Evolutionary conservation across 2,113 vertebrate species (phyloP).

Genomic region (Dendropsophus ebraccatus): DNA sequence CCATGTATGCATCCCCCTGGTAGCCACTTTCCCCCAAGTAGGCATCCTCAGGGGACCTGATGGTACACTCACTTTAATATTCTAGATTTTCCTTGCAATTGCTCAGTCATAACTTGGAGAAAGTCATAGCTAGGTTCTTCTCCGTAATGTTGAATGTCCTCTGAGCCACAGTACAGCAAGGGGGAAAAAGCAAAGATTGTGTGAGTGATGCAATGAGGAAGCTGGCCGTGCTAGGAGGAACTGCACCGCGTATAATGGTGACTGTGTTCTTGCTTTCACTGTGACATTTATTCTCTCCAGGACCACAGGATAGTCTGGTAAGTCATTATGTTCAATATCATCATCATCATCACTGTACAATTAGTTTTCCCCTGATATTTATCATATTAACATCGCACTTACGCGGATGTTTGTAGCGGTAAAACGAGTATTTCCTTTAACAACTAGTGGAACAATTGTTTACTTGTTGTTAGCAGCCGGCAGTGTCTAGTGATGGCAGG

Average conservation of each 20-base stretch:
- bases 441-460: not conserved
- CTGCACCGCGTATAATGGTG: not conserved
- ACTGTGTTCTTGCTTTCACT: not conserved
- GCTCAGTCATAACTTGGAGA: too few relatives aligned
- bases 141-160: too few relatives aligned
- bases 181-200: too few relatives aligned
- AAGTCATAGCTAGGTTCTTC: too few relatives aligned
- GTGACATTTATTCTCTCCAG: not conserved
- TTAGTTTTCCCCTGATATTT: not conserved
- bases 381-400: not conserved
- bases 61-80: too few relatives aligned
- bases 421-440: not conserved
- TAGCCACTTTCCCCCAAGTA: too few relatives aligned
- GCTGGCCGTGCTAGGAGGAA: not conserved
- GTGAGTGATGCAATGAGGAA: not conserved
- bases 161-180: not conserved
- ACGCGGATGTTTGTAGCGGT: not conserved
- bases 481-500: not conserved
- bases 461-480: not conserved
- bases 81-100: too few relatives aligned
- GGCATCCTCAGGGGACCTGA: too few relatives aligned
- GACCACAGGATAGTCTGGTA: not conserved
- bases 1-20: too few relatives aligned
- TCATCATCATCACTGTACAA: not conserved
- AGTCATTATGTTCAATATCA: not conserved